Evolutionary conservation across 2,797 vertebrate genomes (phyloP).

Genomic region (Fratercula arctica): DNA sequence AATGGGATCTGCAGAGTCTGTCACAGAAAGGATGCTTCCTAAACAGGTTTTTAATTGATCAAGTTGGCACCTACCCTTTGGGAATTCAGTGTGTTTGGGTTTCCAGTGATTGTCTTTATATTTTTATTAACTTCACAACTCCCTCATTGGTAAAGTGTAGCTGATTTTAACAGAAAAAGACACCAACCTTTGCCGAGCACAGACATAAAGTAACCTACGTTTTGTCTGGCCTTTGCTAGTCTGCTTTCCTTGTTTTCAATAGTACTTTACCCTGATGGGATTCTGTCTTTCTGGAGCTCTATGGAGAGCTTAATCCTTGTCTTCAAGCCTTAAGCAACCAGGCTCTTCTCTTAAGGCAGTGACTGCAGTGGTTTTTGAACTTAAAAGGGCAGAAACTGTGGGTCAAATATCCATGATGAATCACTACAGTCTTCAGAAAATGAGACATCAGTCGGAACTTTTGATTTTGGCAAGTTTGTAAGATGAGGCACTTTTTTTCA

Average conservation of each 20-base stretch:
- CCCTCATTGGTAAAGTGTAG: background rate
- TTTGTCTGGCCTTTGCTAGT: background rate
- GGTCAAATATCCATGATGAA: background rate
- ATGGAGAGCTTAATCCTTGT: background rate
- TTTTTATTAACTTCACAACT: background rate
- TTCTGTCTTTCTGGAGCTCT: background rate
- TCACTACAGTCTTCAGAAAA: slow-evolving; percentile 3
- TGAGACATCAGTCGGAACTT: background rate
- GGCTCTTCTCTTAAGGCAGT: background rate
- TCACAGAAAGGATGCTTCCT: background rate
- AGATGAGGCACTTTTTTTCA: background rate
- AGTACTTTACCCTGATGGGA: background rate
- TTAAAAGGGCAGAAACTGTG: background rate
- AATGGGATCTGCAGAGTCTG: background rate
- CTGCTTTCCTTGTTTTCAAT: background rate
- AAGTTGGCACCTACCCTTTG: background rate
- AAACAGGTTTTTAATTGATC: background rate
- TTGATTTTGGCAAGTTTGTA: background rate
- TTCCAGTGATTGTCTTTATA: background rate
- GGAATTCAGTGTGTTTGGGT: background rate
- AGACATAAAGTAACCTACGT: background rate
- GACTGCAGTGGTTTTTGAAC: background rate
- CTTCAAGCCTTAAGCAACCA: background rate
- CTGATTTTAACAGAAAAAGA: background rate
- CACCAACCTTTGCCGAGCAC: background rate